Percentiles rank a stretch among this genome's conserved stretches.
Conservation (phyloP, 2,888 invertebrate species). For the Allygus modestus region DNA sequence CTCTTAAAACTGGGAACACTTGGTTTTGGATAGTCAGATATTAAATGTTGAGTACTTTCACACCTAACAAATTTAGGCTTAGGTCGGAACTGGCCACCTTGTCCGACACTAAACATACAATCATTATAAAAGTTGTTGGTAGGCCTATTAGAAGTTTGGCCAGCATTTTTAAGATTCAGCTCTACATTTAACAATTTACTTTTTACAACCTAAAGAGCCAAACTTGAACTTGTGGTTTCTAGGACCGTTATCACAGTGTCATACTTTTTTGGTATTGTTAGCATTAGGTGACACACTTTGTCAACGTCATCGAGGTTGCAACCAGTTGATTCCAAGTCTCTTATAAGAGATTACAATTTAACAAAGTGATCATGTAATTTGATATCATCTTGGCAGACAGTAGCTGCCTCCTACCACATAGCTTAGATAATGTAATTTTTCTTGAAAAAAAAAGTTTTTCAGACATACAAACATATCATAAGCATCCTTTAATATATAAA, state of each 20-base stretch:
- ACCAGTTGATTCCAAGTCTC: conserved; percentile 50
- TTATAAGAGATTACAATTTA: too few species aligned
- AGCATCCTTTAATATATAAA: too few species aligned
- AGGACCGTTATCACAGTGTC: conserved; percentile 61
- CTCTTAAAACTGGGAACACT: too few species aligned
- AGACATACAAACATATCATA: neutral
- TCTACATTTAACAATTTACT: conserved; percentile 57
- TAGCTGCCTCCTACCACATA: conserved; percentile 19
- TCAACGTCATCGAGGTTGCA: conserved; percentile 59
- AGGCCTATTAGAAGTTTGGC: neutral
- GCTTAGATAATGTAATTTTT: conserved; percentile 38
- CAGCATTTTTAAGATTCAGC: conserved; percentile 42
- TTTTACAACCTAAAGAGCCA: conserved; percentile 62
- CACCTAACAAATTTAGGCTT: conserved; percentile 41
- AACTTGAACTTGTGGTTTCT: conserved; percentile 52
- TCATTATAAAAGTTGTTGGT: neutral
- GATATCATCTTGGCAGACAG: neutral
- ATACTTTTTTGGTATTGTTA: conserved; percentile 55
- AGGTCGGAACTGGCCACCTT: neutral
- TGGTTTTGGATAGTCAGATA: conserved; percentile 43
- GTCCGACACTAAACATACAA: neutral
- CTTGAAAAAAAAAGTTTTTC: conserved; percentile 41
- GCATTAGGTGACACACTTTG: conserved; percentile 60
- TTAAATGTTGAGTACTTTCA: conserved; percentile 36
- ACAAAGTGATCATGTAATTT: too few species aligned